These are phyloP conservation scores for Borostomias antarcticus DNA, from an alignment of 2,797 vertebrate species.

Conservation along the genomic window DNA sequence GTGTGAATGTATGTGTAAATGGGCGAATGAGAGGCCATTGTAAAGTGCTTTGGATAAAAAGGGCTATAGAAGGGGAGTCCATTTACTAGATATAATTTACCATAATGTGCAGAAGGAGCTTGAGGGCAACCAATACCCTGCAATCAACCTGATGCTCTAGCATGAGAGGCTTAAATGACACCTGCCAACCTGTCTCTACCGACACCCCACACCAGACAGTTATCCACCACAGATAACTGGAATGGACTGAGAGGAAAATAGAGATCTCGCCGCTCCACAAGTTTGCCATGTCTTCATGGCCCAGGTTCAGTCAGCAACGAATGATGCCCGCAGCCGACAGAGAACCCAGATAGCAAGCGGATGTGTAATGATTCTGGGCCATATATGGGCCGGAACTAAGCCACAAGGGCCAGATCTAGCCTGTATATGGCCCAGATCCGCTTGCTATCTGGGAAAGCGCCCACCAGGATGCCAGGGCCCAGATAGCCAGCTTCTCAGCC, in stretches of 20 bases:
- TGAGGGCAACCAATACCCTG: slow-evolving; percentile 1
- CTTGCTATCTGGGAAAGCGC: slow-evolving; percentile 5
- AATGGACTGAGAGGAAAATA: background rate
- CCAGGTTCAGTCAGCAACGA: slow-evolving; percentile 5
- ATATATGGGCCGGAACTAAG: too few relatives aligned
- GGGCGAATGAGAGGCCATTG: too few relatives aligned
- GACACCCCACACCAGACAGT: slow-evolving; percentile 6
- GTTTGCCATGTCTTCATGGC: slow-evolving; percentile 8
- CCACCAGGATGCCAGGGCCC: background rate
- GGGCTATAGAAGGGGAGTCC: too few relatives aligned
- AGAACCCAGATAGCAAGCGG: too few relatives aligned
- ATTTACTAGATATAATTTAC: too few relatives aligned
- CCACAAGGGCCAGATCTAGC: too few relatives aligned
- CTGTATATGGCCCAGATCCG: too few relatives aligned
- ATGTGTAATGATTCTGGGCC: too few relatives aligned
- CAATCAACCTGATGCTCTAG: background rate
- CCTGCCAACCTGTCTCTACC: background rate
- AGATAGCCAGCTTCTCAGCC: background rate
- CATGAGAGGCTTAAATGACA: background rate
- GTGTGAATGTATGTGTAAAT: too few relatives aligned
- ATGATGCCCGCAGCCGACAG: slow-evolving; percentile 17
- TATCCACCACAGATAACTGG: background rate
- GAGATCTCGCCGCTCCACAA: background rate
- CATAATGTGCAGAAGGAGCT: slow-evolving; percentile 4
- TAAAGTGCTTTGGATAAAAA: too few relatives aligned